Base-by-base conservation (phyloP, 2,888 invertebrate genomes). In the Caenorhabditis virilis region DNA sequence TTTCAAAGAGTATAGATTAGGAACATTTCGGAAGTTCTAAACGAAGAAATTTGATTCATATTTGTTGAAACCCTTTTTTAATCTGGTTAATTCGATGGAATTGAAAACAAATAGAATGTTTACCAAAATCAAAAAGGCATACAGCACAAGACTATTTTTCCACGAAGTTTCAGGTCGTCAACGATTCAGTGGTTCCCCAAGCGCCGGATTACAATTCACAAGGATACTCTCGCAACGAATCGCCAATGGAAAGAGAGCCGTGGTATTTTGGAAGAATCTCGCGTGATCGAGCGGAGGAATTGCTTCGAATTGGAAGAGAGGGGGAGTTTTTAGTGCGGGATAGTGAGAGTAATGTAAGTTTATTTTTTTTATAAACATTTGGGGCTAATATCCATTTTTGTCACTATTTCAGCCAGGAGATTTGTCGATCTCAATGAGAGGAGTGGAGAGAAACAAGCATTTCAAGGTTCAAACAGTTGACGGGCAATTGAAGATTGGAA, bases 221-320 rank as follows among this genome's bases (percentile, higher is more conserved):
- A 38, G 48, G 23, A 7, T 52, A 48, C 7, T 54, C 47, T n/a
- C 4, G 35, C 15, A 33, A 7, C 4, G 20, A 48, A 42, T 16
- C 49, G 4, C 54, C 55, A 25, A 56, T 62, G 51, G 54, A 58
- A 22, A 58, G 54, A 15, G 73, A 78, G 86, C 90, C 91, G 43
- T 98, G 97, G 98, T 98, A 97, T 87, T 97, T 91, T 86, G 98
- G 98, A 62, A 90, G 90, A 84, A 91, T 98, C 84, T 91, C 95
- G 45, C 89, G 98, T 82, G 91, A 91, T 79, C 93, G 95, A 86
- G 95, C 95, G 88, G 97, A 98, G 87, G 90, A 90, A 80, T 88
- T 97, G 84, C 89, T 98, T 84, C 93, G 92, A 84, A 91, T 91
- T 85, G 98, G 94, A 18, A 91, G 91, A 84, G 93, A 97, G 86